A percentile compares a stretch with the other conserved stretches of the same genome.
phyloP scores from a whole-genome alignment of 2,888 invertebrate species.

The Ochropacha duplaris region DNA sequence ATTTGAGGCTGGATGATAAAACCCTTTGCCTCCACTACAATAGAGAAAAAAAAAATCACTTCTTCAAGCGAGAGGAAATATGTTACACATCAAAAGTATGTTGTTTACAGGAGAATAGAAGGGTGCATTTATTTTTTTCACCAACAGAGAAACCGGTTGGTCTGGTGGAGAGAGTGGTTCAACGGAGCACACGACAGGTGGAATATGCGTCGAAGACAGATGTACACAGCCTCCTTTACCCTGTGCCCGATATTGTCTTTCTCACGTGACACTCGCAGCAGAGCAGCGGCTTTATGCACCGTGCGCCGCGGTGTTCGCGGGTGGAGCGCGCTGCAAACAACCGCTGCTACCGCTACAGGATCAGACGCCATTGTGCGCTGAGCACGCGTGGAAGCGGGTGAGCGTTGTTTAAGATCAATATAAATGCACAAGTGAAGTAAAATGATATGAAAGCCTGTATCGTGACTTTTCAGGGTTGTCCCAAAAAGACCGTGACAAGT shows the following conservation, averaged over 20 bases:
- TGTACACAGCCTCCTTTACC: constrained; percentile 83
- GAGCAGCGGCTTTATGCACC: constrained; percentile 88
- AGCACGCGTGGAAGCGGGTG: constrained; percentile 92
- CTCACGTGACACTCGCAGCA: constrained; percentile 92
- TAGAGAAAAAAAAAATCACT: no score
- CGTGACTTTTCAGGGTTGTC: no score
- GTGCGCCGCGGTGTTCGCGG: constrained; percentile 78
- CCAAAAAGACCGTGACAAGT: no score
- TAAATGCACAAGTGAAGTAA: no score
- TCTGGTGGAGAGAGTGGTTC: constrained; percentile 61
- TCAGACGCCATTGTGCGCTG: constrained; percentile 91
- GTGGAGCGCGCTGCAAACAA: constrained; percentile 72
- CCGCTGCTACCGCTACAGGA: constrained; percentile 72
- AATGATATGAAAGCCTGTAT: no score
- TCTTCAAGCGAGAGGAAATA: no score
- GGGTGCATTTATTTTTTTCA: not conserved
- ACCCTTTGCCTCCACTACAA: no score
- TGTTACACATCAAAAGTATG: no score
- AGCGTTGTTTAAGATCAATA: no score
- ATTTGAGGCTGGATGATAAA: no score
- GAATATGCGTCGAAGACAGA: constrained; percentile 50
- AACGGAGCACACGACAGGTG: constrained; percentile 15
- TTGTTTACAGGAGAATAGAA: no score
- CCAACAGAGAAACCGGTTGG: constrained; percentile 56
- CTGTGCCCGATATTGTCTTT: constrained; percentile 90